Base-by-base conservation (phyloP, 2,113 vertebrate species). In the Ciconia stormi region DNA sequence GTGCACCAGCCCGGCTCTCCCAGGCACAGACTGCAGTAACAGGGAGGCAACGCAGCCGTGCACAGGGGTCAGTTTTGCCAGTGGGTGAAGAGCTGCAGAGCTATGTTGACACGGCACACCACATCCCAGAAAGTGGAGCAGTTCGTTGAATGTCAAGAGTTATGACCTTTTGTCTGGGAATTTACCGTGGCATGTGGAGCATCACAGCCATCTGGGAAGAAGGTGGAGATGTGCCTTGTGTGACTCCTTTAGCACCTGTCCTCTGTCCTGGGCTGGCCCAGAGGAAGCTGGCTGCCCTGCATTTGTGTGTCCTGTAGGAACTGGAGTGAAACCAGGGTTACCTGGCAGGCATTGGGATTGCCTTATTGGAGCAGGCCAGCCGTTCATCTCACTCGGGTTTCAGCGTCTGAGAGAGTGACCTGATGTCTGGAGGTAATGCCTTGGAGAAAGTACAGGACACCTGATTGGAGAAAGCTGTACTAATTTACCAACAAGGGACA, bases 21-120 rank as follows among this genome's bases (percentile, higher is more conserved):
- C 18, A 42, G 59, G 26, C 7, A 0, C 56, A 29, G 67, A 1
- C 67, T 13, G 56, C 40, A 27, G 0, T 74, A 40, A 22, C 27
- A 11, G 53, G 46, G 62, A 76, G 80, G 58, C 49, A 58, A 10
- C 1, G 0, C 74, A 47, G 85, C 85, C 7, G 1, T 12, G 70
- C 52, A 16, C 0, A 38, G 0, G 62, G 29, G 85, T 42, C 36
- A 15, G 1, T 10, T 50, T 50, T 74, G 87, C 81, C 53, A 1
- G 12, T 25, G 55, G 50, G 50, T 73, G 66, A 90, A 46, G 87
- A 87, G 80, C 92, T 89, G 82, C 67, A 66, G 87, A 88, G 91
- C 66, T 58, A 29, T 36, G 82, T 71, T 80, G 93, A 93, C 66
- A 53, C 0, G 7, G 73, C 13, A 3, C 3, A 2, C 56, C 29